Evolutionary conservation across 1,140 invertebrate species (phyloP), one percentile per base, ranked within the genome.

Genomic region (Ceratina japonica): DNA sequence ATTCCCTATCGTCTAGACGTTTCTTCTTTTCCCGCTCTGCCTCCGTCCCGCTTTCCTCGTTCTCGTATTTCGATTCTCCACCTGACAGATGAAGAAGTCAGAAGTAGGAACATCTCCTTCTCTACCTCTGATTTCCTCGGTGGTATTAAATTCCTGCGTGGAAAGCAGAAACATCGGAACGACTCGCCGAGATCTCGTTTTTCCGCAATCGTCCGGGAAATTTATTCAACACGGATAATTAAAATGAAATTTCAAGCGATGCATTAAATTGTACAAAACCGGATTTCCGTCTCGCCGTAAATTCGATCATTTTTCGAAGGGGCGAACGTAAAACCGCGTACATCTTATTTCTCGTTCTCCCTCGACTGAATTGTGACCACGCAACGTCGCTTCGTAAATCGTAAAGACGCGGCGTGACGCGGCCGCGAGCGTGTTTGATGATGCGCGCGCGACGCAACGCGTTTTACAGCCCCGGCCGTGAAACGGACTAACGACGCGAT

Each of bases 141-240:
- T 22, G 59, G 63, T 75, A 84, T 79, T 83, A 84, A 84, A 84
- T 79, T 83, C 59, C 75, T 52, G 27, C 54, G 64, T 16, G 75
- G 15, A n/a, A 24, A 62, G n/a, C 13, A 62, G 56, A 22, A 37
- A 52, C 71, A 37, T 52, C 3, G 56, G 16, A 22, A 71, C 16
- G 20, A 62, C 31, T 63, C 24, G 24, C 51, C 22, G 18, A 70
- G 10, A 20, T 18, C 15, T 20, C 22, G 7, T 8, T n/a, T 20
- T 24, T 20, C 15, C 5, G 1, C 13, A 13, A 2, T 15, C 2
- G 7, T 24, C 1, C 24, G 16, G 20, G 56, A 16, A 24, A 52
- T 61, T 49, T 3, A 49, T 68, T 44, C 15, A 2, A 58, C 0
- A 15, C 3, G 56, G 56, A 61, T 69, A 52, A 70, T 76, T 69